Evolutionary conservation across 1,140 invertebrate genomes (phyloP), one percentile per base, ranked within the genome.

Genomic region (Drosophila subpulchrella): DNA sequence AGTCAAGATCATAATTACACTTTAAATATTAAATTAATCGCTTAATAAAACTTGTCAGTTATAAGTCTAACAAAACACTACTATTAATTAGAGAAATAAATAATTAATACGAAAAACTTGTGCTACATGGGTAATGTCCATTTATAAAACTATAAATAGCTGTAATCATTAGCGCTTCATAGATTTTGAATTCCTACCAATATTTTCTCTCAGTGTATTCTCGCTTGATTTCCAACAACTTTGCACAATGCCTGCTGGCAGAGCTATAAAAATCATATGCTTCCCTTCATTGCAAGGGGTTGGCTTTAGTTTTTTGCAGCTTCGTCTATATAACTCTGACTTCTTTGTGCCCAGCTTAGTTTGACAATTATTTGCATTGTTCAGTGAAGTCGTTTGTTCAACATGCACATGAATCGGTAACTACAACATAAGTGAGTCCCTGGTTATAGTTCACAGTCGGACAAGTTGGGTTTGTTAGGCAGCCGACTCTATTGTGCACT

Each of bases 351-450:
- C 77, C 58, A 61, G 84, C 73, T 81, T 72, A 79, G 81, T 83
- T 83, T 89, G 84, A 89, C 84, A 89, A 89, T 89, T 89, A 89
- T 89, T 89, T 89, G 84, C 84, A 89, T 89, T 89, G 84, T 89
- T 89, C 84, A 84, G 54, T 84, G 57, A 75, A 75, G 53, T 88
- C 83, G 79, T 79, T 86, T 86, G 83, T 76, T 86, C 71, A 82
- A 86, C 79, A 86, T 86, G 63, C 83, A 82, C 83, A 86, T 82
- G 83, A 86, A 86, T 88, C 83, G 83, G 82, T 82, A 81, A 86
- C 78, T 86, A 88, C 83, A 88, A 79, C 66, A 82, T 81, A 76
- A 85, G 82, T 86, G 78, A 73, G 75, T 78, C 67, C 42, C 24
- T 47, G 32, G 63, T 48, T 70, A 71, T 70, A 68, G 54, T 51